Evolutionary conservation across 2,797 vertebrate species (phyloP), one percentile per base, ranked within the genome.

Genomic region (Nothura maculosa): DNA sequence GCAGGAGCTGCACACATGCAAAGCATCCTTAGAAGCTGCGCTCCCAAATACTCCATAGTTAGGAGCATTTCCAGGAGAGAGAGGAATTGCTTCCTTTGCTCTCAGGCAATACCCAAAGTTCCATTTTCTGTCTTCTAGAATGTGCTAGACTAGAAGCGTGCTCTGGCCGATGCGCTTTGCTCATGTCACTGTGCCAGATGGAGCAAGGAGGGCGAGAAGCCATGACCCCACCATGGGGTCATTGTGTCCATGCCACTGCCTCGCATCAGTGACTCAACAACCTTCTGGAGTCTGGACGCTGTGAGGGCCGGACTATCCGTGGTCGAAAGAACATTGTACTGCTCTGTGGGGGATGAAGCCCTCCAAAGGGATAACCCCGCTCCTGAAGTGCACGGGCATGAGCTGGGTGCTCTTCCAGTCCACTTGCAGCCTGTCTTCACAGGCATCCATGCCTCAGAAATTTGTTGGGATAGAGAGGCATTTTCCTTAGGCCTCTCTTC

Each of bases 131-230:
- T 17, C n/a, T 57, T 20, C 24, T 42, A 6, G 30, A 14, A 18
- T 0, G 3, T 9, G 10, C 9, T 22, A 6, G 2, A 47, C 63
- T 62, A 47, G 55, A 52, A 28, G 40, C 28, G 28, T 9, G 1
- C 11, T 45, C 63, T 77, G 64, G 81, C 18, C 20, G 61, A 34
- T 24, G 42, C 19, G 14, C 54, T 73, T 60, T 50, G 76, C 45
- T 32, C 24, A 18, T 36, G 12, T 4, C 50, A 10, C 52, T 27
- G 45, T 12, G 38, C 24, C 2, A 0, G 25, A 20, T 3, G 24
- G 62, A 55, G 55, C 28, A 30, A 22, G 24, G 18, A 20, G 38
- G 27, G 73, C 17, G 27, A 5, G 34, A 25, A 18, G 17, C 8
- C 55, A 45, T 6, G 63, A 12, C 5, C 14, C 28, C 52, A 19